These are phyloP conservation scores for Aromia moschata DNA, from an alignment of 2,888 invertebrate species.

Conservation along the genomic window DNA sequence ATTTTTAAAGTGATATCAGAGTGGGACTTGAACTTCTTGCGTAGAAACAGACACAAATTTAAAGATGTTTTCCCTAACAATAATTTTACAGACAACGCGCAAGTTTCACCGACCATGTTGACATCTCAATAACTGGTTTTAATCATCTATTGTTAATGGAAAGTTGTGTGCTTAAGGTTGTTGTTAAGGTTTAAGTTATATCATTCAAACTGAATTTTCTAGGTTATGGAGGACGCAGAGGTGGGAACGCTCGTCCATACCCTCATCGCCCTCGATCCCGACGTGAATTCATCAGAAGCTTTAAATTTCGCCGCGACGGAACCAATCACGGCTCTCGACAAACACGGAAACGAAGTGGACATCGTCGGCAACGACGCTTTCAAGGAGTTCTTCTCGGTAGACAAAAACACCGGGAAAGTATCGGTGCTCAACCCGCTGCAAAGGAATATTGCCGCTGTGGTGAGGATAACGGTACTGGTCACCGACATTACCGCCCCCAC, in stretches of 20 bases:
- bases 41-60: too few species aligned
- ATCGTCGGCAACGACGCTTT: conserved; percentile 62
- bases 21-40: too few species aligned
- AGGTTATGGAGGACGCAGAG: conserved; percentile 81
- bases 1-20: too few species aligned
- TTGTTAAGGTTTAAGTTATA: too few species aligned
- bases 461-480: conserved; percentile 81
- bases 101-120: too few species aligned
- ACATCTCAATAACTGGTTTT: too few species aligned
- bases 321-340: conserved; percentile 81
- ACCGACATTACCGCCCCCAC: conserved; percentile 83
- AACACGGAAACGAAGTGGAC: conserved; percentile 81
- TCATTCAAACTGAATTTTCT: too few species aligned
- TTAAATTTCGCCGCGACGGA: conserved; percentile 75
- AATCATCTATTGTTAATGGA: too few species aligned
- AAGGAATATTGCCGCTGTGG: conserved; percentile 75
- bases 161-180: too few species aligned
- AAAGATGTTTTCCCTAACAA: too few species aligned
- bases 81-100: too few species aligned
- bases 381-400: conserved; percentile 74
- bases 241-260: conserved; percentile 77
- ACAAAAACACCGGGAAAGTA: conserved; percentile 71
- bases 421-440: conserved; percentile 71
- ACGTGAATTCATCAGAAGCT: conserved; percentile 75
- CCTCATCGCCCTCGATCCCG: conserved; percentile 81